phyloP scores from a whole-genome alignment of 2,888 invertebrate species.

The Monochamus alternatus region DNA sequence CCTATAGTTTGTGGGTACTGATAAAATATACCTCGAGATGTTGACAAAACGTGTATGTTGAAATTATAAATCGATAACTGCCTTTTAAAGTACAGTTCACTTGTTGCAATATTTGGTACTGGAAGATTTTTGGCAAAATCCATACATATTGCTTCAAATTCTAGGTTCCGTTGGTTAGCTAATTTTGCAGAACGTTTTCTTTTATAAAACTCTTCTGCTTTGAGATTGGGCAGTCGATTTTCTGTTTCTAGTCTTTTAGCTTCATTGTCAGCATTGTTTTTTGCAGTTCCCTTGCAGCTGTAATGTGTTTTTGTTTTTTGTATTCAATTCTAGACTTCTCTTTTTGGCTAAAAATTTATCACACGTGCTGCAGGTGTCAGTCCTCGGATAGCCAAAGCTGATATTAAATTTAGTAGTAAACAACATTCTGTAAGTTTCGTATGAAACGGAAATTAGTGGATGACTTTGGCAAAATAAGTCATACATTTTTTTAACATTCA shows the following conservation, averaged over 20 bases:
- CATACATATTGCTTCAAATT: constrained; percentile 31
- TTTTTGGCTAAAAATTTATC: constrained; percentile 31
- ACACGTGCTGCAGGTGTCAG: constrained; percentile 34
- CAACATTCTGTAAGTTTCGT: constrained; percentile 30
- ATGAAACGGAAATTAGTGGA: constrained; percentile 21
- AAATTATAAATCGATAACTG: constrained; percentile 23
- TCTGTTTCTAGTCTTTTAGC: constrained; percentile 29
- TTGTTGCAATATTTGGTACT: constrained; percentile 28
- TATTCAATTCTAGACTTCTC: constrained; percentile 21
- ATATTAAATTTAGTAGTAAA: constrained; percentile 28
- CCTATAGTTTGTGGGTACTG: constrained; percentile 23
- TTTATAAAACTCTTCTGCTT: constrained; percentile 35
- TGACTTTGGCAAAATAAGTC: constrained; percentile 19
- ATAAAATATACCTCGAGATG: constrained; percentile 22
- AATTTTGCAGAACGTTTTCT: constrained; percentile 37
- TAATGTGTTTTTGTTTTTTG: too few relatives aligned
- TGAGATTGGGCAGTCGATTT: constrained; percentile 35
- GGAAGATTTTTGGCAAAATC: constrained; percentile 17
- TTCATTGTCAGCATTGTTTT: constrained; percentile 19
- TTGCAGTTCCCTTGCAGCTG: too few relatives aligned
- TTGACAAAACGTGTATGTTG: constrained; percentile 30
- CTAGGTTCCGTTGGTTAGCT: constrained; percentile 19
- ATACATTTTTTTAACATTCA: constrained; percentile 33
- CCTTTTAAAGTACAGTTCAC: constrained; percentile 28
- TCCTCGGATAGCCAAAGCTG: constrained; percentile 36